phyloP scores from a whole-genome alignment of 2,113 vertebrate genomes.

The Labrus mixtus region DNA sequence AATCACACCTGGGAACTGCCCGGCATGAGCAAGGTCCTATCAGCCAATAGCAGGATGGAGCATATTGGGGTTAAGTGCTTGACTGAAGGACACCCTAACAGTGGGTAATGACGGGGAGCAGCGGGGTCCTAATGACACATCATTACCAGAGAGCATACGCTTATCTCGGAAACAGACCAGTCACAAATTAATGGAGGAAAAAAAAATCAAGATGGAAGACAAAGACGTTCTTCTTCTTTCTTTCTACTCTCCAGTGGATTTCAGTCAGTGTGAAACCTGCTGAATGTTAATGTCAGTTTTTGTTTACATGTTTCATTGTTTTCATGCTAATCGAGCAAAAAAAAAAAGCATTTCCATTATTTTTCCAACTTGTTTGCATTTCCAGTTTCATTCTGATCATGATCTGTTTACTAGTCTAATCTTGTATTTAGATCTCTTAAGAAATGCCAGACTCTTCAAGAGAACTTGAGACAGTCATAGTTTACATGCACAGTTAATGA shows the following conservation, averaged over 20 bases:
- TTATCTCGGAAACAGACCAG: background rate
- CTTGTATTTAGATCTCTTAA: too few relatives aligned
- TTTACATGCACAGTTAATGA: too few relatives aligned
- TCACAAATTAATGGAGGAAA: background rate
- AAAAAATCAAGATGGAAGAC: background rate
- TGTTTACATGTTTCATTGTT: too few relatives aligned
- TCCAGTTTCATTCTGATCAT: too few relatives aligned
- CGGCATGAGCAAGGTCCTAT: background rate
- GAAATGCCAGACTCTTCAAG: too few relatives aligned
- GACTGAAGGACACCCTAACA: background rate
- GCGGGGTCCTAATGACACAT: background rate
- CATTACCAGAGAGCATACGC: background rate
- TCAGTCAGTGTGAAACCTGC: background rate
- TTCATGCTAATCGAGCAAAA: background rate
- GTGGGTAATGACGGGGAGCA: background rate
- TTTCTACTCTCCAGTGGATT: too few relatives aligned
- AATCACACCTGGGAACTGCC: conserved; percentile 22
- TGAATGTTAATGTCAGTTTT: background rate
- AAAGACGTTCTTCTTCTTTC: background rate
- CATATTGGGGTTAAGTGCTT: background rate
- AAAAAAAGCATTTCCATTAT: too few relatives aligned
- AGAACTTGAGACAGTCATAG: too few relatives aligned
- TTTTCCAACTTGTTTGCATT: too few relatives aligned
- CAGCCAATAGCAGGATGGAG: background rate
- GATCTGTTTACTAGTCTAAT: too few relatives aligned